A percentile compares a stretch with the other conserved stretches of the same genome.
Conservation (phyloP, 2,113 vertebrate genomes). For the Chlamydotis undulata region DNA sequence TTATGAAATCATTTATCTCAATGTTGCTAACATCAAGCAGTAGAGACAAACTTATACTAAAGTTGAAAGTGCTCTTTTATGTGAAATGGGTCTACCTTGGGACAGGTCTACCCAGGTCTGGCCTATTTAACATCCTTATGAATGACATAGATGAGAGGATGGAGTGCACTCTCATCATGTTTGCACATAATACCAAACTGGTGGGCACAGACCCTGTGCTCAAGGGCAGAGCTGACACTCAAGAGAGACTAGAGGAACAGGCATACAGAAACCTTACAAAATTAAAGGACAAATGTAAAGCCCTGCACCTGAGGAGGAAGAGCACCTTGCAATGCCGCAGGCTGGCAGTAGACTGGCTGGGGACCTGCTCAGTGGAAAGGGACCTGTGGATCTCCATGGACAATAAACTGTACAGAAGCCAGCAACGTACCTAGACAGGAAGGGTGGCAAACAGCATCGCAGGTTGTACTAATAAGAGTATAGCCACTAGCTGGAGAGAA, state of each 20-base stretch:
- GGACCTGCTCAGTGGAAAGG: not conserved
- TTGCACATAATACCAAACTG: not conserved
- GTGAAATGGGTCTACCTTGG: fast-evolving
- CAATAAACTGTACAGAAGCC: not conserved
- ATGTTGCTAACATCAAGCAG: not conserved
- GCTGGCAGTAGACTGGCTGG: not conserved
- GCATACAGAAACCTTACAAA: not conserved
- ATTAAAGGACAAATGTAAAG: not conserved
- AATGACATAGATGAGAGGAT: not conserved
- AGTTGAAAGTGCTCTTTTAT: not conserved
- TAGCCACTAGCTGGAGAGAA: not conserved
- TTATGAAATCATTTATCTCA: not conserved
- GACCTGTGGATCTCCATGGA: not conserved
- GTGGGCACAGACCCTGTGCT: fast-evolving
- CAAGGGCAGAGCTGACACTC: not conserved
- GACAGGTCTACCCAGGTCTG: not conserved
- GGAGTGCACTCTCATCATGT: not conserved
- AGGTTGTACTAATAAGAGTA: not conserved
- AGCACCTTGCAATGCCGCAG: not conserved
- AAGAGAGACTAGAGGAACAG: not conserved
- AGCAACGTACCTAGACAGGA: not conserved
- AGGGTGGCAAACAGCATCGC: not conserved
- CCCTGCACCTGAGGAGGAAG: fast-evolving
- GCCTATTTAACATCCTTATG: not conserved
- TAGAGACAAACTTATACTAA: not conserved